Percentiles rank a stretch among this genome's conserved stretches.
Evolutionary conservation across 2,888 invertebrate genomes (phyloP).

Genomic region (Sinotaia quadrata): DNA sequence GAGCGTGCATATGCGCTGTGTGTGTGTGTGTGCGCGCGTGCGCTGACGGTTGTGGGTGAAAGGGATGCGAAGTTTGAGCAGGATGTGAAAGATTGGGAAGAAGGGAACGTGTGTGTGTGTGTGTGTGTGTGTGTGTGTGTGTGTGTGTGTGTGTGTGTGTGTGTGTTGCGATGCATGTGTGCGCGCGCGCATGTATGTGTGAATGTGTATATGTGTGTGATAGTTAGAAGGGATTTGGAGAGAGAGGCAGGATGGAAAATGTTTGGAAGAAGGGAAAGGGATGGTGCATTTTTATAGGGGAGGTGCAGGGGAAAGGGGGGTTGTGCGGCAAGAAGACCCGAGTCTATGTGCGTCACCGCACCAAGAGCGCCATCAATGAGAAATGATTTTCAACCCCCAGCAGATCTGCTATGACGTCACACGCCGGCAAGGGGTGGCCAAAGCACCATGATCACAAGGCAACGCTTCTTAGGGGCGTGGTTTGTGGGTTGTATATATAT

Average conservation of each 20-base stretch:
- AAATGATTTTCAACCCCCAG: not conserved
- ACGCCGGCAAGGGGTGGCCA: not conserved
- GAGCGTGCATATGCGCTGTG: not conserved
- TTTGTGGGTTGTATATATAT: too few species aligned
- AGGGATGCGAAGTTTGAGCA: too few species aligned
- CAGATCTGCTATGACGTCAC: not conserved
- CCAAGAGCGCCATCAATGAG: constrained; percentile 3
- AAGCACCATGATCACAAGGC: not conserved
- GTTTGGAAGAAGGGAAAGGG: too few species aligned
- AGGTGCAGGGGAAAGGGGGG: not conserved
- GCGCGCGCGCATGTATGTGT: not conserved
- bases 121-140: not conserved
- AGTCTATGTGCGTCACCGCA: constrained; percentile 1
- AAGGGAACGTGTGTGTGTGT: not conserved
- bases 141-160: not conserved
- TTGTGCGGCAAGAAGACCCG: not conserved
- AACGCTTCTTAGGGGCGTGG: constrained; percentile 1
- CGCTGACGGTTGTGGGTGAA: not conserved
- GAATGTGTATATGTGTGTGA: not conserved
- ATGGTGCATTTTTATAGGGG: too few species aligned
- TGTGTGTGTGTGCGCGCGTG: not conserved
- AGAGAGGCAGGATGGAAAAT: not conserved
- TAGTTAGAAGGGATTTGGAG: not conserved
- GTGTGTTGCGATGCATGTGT: not conserved
- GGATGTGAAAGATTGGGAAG: too few species aligned